These are phyloP conservation scores for Cephalotes varians DNA, from an alignment of 2,888 invertebrate genomes.

Conservation along the genomic window DNA sequence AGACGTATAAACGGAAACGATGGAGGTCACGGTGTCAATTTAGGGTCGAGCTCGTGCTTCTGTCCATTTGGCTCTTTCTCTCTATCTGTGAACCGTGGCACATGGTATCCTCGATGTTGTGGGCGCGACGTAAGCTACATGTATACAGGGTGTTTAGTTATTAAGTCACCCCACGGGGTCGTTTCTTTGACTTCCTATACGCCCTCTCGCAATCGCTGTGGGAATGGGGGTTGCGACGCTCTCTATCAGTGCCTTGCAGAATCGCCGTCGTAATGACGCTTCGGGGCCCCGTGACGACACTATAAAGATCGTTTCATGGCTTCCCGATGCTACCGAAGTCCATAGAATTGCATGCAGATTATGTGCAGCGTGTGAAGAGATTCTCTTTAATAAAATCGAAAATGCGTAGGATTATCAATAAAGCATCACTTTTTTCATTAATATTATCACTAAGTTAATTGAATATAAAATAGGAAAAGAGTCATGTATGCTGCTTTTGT, in stretches of 20 bases:
- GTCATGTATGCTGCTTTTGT: not conserved
- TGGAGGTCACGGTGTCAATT: constrained; percentile 73
- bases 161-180: constrained; percentile 81
- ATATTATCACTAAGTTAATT: not conserved
- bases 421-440: not conserved
- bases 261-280: constrained; percentile 73
- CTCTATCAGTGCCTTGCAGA: constrained; percentile 69
- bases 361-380: constrained; percentile 30
- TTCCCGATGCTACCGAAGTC: constrained; percentile 54
- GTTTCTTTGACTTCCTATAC: constrained; percentile 75
- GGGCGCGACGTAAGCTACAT: constrained; percentile 74
- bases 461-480: not conserved
- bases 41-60: constrained; percentile 59
- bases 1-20: constrained; percentile 46
- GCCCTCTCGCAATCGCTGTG: constrained; percentile 75
- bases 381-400: constrained; percentile 43
- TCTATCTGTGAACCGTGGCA: constrained; percentile 79
- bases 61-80: constrained; percentile 50
- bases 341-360: constrained; percentile 53
- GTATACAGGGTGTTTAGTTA: constrained; percentile 83
- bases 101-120: constrained; percentile 76
- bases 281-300: constrained; percentile 64
- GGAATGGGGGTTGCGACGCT: constrained; percentile 71
- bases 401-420: not conserved
- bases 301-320: constrained; percentile 71